Evolutionary conservation across 2,888 invertebrate species (phyloP).

Genomic region (Trachelus tabidus): DNA sequence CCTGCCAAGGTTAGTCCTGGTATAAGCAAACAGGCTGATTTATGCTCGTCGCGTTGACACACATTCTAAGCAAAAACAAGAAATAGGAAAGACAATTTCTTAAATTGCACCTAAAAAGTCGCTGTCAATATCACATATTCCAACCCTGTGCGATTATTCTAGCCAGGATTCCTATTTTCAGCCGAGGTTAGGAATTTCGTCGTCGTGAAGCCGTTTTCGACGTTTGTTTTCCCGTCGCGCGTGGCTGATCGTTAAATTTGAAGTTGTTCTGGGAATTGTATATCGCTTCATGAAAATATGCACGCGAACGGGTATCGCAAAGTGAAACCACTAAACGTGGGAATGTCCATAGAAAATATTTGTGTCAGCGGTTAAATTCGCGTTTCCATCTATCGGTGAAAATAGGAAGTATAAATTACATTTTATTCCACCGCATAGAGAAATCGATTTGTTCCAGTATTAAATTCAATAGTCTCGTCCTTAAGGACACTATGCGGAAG

Average conservation of each 20-base stretch:
- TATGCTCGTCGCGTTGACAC: neutral
- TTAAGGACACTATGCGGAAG: neutral
- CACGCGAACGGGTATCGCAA: neutral
- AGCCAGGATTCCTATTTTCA: neutral
- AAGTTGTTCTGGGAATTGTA: neutral
- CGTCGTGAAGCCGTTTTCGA: neutral
- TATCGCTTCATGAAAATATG: neutral
- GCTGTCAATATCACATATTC: neutral
- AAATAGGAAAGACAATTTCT: neutral
- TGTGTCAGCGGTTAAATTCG: neutral
- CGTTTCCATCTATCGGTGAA: neutral
- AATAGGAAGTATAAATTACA: neutral
- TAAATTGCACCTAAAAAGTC: neutral
- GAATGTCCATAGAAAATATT: neutral
- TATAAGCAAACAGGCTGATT: neutral
- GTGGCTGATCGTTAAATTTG: neutral
- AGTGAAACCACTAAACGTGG: neutral
- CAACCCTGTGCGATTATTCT: neutral
- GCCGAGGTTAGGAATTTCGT: neutral
- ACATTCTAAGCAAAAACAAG: neutral
- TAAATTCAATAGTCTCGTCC: neutral
- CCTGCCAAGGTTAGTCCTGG: slow-evolving; percentile 47
- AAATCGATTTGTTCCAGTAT: neutral
- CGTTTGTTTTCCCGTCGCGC: neutral
- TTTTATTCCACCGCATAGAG: neutral